Evolutionary conservation across 2,888 invertebrate genomes (phyloP), one percentile per base, ranked within the genome.

Genomic region (Himalopsyche tibetana): DNA sequence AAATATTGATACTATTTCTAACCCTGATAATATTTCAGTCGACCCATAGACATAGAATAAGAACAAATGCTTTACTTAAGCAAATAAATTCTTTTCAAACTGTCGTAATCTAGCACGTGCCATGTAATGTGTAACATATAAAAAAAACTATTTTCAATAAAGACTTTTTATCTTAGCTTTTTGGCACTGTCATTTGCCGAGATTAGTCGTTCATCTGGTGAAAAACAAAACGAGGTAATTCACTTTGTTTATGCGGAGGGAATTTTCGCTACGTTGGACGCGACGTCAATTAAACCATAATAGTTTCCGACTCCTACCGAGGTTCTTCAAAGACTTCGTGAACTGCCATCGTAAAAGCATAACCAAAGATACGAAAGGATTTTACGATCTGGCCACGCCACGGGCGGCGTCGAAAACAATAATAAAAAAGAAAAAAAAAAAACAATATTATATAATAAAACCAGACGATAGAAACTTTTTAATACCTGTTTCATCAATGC

Each of bases 201-300:
- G 51, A 51, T 51, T 51, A 63, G 11, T 63, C 63, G 19, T 63
- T 63, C 63, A 63, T 63, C 63, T 63, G 63, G 19, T 8, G 63
- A 19, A 63, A 63, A 63, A 63, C 19, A 63, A 45, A 63, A 63
- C n/a, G 15, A 63, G 63, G 19, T 19, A 63, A 19, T 63, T 63
- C 19, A 2, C 4, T 63, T 63, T 63, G 19, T 63, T 63, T 63
- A 63, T 63, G 63, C 63, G 19, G 9, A 63, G 3, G 63, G 19
- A 8, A 51, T 8, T 63, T 63, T 8, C 19, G 63, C 63, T 63
- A 3, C 8, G 19, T 28, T 28, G 63, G 63, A 28, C 28, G 19
- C n/a, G 28, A 11, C 19, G 63, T 19, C 63, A 63, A 63, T 63
- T 63, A 63, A 63, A 6, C 63, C 28, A 28, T 28, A 28, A 28